phyloP scores from a whole-genome alignment of 2,888 invertebrate species.

The Thecophora atra region DNA sequence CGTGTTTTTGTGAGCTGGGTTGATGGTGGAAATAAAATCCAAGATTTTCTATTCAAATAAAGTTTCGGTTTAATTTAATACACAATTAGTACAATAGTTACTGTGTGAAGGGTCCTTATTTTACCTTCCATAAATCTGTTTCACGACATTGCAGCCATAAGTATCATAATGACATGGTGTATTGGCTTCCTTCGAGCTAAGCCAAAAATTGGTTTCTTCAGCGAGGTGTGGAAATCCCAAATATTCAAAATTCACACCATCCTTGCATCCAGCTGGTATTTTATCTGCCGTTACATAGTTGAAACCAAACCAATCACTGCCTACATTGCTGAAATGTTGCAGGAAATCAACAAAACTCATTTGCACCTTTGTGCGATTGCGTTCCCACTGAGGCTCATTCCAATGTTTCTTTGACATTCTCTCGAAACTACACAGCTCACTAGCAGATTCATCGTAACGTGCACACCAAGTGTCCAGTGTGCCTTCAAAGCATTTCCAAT shows the following conservation, averaged over 20 bases:
- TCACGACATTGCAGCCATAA: slow-evolving; percentile 92
- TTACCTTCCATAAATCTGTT: slow-evolving; percentile 87
- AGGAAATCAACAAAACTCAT: slow-evolving; percentile 75
- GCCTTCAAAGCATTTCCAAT: slow-evolving; percentile 59
- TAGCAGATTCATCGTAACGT: slow-evolving; percentile 47
- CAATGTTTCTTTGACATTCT: slow-evolving; percentile 47
- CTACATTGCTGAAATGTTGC: slow-evolving; percentile 50
- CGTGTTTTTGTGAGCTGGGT: slow-evolving; percentile 80
- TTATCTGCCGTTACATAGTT: slow-evolving; percentile 57
- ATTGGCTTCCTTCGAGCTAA: slow-evolving; percentile 86
- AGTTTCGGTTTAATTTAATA: neutral
- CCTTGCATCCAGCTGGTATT: slow-evolving; percentile 57
- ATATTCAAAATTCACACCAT: slow-evolving; percentile 71
- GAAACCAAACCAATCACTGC: slow-evolving; percentile 55
- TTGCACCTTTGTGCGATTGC: slow-evolving; percentile 70
- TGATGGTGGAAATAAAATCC: slow-evolving; percentile 90
- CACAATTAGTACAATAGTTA: neutral
- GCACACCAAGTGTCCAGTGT: slow-evolving; percentile 57
- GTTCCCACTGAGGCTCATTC: slow-evolving; percentile 82
- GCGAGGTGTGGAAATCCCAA: slow-evolving; percentile 77
- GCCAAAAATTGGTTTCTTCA: slow-evolving; percentile 87
- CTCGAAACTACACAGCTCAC: slow-evolving; percentile 50
- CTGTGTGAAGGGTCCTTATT: neutral
- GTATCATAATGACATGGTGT: slow-evolving; percentile 95
- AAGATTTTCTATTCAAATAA: slow-evolving; percentile 76